These are phyloP conservation scores for Procambarus clarkii DNA, from an alignment of 1,140 invertebrate genomes.

Conservation along the genomic window DNA sequence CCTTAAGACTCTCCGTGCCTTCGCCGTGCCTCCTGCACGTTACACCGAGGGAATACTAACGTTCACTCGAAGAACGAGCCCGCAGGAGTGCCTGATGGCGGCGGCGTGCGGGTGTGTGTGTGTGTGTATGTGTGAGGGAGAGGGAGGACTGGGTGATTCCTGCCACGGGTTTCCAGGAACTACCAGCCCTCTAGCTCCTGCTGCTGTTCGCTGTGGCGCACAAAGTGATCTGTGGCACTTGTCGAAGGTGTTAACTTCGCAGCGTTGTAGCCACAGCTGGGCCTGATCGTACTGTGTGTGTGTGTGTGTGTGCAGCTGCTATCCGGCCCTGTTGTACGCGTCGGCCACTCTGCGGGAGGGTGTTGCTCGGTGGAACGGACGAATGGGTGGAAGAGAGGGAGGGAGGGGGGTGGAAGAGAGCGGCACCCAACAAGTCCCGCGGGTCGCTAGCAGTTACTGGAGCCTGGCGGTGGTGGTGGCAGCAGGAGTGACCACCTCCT, in stretches of 20 bases:
- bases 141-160: not conserved
- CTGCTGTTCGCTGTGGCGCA: not conserved
- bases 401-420: not conserved
- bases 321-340: not conserved
- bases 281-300: not conserved
- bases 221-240: not conserved
- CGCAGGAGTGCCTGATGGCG: not conserved
- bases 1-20: no score
- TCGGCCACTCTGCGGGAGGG: not conserved
- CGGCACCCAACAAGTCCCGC: not conserved
- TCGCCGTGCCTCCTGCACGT: not conserved
- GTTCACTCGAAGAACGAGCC: not conserved
- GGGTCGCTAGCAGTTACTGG: slow-evolving; percentile 7
- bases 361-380: not conserved
- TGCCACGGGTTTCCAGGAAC: not conserved
- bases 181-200: not conserved
- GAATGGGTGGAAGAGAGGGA: not conserved
- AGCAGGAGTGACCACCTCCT: not conserved
- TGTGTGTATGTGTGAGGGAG: not conserved
- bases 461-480: not conserved
- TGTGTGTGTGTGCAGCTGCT: not conserved
- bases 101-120: not conserved
- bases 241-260: not conserved
- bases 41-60: not conserved
- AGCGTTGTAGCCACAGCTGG: not conserved